Evolutionary conservation across 2,888 invertebrate genomes (phyloP).

Genomic region (Desoria tigrina): DNA sequence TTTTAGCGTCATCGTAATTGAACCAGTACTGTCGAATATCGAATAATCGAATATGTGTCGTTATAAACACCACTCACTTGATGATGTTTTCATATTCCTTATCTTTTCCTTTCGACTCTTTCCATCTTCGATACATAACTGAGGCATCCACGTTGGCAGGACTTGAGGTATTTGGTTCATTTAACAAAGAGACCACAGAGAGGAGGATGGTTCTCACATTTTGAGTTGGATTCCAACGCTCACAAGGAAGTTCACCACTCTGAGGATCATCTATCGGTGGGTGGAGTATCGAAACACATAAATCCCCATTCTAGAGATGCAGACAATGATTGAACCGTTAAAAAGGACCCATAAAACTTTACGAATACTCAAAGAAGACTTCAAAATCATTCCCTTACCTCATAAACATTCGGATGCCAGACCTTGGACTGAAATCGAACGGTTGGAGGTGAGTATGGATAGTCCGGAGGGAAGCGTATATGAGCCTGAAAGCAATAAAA

Average conservation of each 20-base stretch:
- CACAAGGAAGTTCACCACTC: slow-evolving; percentile 97
- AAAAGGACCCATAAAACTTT: slow-evolving; percentile 8
- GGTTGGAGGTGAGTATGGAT: slow-evolving; percentile 97
- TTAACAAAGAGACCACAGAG: slow-evolving; percentile 96
- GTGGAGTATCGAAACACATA: slow-evolving; percentile 98
- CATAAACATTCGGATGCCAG: slow-evolving; percentile 99
- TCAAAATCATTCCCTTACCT: too few relatives aligned
- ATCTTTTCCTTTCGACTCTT: slow-evolving; percentile 95
- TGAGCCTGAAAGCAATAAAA: slow-evolving; percentile 91
- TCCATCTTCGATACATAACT: slow-evolving; percentile 98
- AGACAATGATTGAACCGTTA: slow-evolving; percentile 25
- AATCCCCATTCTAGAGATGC: slow-evolving; percentile 85
- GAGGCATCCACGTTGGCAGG: slow-evolving; percentile 97
- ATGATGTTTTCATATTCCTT: slow-evolving; percentile 99
- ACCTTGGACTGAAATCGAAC: slow-evolving; percentile 98
- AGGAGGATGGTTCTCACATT: slow-evolving; percentile 97
- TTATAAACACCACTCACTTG: slow-evolving; percentile 64
- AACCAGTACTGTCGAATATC: background rate
- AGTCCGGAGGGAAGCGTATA: slow-evolving; percentile 98
- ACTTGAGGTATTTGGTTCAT: slow-evolving; percentile 99
- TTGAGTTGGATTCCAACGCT: slow-evolving; percentile 99
- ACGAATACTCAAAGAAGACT: background rate
- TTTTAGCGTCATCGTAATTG: background rate
- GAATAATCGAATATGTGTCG: background rate
- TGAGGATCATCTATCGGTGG: slow-evolving; percentile 99